Conservation (phyloP, 2,888 invertebrate genomes). For the Athalia cordata region DNA sequence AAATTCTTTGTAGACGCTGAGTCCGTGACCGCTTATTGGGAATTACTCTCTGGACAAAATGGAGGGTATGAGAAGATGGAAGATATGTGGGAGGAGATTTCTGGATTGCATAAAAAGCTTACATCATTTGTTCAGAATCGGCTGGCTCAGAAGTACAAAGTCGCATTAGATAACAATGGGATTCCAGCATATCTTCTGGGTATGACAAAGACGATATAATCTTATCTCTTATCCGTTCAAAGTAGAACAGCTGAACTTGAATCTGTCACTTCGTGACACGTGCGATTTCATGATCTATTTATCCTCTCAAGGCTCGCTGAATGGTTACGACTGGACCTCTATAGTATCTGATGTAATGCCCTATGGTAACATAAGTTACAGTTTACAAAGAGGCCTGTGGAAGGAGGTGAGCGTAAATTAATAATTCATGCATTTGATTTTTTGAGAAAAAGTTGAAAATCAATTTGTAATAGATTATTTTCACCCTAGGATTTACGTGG, state of each 20-base stretch:
- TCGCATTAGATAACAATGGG: slow-evolving; percentile 53
- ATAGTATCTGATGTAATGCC: slow-evolving; percentile 60
- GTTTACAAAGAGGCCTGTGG: slow-evolving; percentile 64
- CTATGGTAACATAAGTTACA: slow-evolving; percentile 58
- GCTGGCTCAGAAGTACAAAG: slow-evolving; percentile 59
- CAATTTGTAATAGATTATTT: neutral
- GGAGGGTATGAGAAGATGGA: slow-evolving; percentile 59
- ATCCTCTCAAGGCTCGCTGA: slow-evolving; percentile 59
- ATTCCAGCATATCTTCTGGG: slow-evolving; percentile 66
- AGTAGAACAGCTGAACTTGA: neutral
- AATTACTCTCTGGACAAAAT: slow-evolving; percentile 61
- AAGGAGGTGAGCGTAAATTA: slow-evolving; percentile 56
- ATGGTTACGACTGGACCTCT: slow-evolving; percentile 65
- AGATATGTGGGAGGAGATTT: slow-evolving; percentile 59
- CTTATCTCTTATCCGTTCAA: neutral
- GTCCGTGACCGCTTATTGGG: slow-evolving; percentile 63
- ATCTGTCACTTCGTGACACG: neutral
- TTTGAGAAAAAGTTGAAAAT: neutral
- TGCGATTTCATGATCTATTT: neutral
- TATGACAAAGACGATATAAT: slow-evolving; percentile 46
- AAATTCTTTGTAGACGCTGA: slow-evolving; percentile 53
- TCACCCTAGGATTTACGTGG: slow-evolving; percentile 62
- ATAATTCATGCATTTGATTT: too few relatives aligned
- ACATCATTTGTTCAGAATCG: slow-evolving; percentile 57
- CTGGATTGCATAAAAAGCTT: slow-evolving; percentile 59